Evolutionary conservation across 2,888 invertebrate genomes (phyloP), one percentile per base, ranked within the genome.

Genomic region (Tenthredo livida): DNA sequence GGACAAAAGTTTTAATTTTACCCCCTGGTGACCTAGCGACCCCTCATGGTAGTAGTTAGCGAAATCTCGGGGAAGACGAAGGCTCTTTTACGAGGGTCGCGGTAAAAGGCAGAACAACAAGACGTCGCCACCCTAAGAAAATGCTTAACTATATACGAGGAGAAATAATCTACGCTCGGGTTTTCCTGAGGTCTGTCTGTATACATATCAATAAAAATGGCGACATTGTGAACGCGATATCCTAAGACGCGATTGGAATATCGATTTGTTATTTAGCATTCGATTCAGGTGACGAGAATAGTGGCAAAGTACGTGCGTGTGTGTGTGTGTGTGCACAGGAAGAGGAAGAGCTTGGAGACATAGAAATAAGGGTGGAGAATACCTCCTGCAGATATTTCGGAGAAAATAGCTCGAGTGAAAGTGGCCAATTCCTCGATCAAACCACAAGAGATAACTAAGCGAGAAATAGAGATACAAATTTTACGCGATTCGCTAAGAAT

Each of bases 131-230:
- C 61, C 21, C 37, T 33, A n/a, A 80, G 37, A 33, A 80, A 58
- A 80, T 37, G 25, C 58, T 61, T 21, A 80, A 80, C 33, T 25
- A n/a, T 10, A 37, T 15, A 80, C n/a, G 61, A n/a, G 78, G 54
- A 61, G 58, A 80, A 58, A 80, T 80, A 61, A 80, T 80, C 80
- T 61, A 80, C 61, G 77, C 54, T 47, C 7, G 12, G 61, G 61
- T 37, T 80, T 37, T 40, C 10, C 58, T 50, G n/a, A 21, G 40
- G n/a, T 61, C 80, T 80, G 61, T 58, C 25, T 47, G 50, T 65
- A 58, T 70, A 84, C 65, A 47, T 85, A 84, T 84, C 83, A 70
- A 72, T 67, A 80, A 80, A 67, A 50, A 84, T 50, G 77, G 78
- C 80, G 78, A 58, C 54, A 78, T 78, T 78, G 54, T 78, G 78